phyloP scores from a whole-genome alignment of 2,797 vertebrate genomes.

The Uromys caudimaculatus region DNA sequence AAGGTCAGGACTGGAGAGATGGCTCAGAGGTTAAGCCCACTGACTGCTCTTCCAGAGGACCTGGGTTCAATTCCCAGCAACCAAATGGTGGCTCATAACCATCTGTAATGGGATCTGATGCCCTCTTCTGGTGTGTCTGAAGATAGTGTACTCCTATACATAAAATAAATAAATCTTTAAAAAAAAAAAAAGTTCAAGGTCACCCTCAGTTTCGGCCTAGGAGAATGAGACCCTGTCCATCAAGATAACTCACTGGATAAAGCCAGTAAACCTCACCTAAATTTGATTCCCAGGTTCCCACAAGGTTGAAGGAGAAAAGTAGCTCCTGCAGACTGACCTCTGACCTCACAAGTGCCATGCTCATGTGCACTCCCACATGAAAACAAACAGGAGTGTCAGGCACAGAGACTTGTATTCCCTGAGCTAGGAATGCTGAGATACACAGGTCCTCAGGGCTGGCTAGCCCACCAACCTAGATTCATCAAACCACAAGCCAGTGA shows the following conservation, averaged over 20 bases:
- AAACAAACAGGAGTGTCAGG: no score
- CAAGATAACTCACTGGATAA: not conserved
- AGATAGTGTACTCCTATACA: no score
- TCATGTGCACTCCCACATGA: not conserved
- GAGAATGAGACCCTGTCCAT: not conserved
- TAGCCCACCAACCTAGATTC: not conserved
- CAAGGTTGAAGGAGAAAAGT: not conserved
- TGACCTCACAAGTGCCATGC: not conserved
- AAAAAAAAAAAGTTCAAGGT: not conserved
- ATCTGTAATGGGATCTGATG: no score
- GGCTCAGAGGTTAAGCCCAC: no score
- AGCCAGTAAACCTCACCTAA: not conserved
- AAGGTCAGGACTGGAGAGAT: not conserved
- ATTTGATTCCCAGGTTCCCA: not conserved
- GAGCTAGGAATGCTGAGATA: not conserved
- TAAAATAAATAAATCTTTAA: no score
- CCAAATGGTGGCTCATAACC: no score
- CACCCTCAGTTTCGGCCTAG: not conserved
- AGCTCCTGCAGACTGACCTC: not conserved
- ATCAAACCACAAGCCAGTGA: not conserved
- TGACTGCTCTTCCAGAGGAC: no score
- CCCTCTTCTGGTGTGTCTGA: no score
- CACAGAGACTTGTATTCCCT: not conserved
- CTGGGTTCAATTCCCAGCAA: no score
- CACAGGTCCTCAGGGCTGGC: not conserved